Percentiles rank a stretch among this genome's conserved stretches.
phyloP scores from a whole-genome alignment of 2,113 vertebrate genomes.

The Callopanchax toddi region DNA sequence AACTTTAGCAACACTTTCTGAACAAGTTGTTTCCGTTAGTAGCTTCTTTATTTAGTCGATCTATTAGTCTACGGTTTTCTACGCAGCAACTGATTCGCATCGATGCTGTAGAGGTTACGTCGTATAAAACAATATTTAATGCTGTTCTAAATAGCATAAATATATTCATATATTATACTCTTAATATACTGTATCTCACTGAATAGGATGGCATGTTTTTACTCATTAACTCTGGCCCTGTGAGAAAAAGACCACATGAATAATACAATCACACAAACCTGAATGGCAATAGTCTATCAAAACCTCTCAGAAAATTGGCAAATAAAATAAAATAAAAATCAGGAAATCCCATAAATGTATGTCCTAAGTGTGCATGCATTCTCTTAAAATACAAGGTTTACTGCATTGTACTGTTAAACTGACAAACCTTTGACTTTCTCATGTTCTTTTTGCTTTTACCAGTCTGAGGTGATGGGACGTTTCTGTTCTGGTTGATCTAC shows the following conservation, averaged over 20 bases:
- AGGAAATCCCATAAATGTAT: slow-evolving; percentile 7
- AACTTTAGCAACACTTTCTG: slow-evolving; percentile 67
- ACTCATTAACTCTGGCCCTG: slow-evolving; percentile 62
- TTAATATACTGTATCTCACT: slow-evolving; percentile 64
- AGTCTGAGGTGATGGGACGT: slow-evolving; percentile 13
- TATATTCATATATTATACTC: slow-evolving; percentile 76
- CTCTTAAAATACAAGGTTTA: neutral
- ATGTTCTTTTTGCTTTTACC: neutral
- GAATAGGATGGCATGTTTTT: slow-evolving; percentile 64
- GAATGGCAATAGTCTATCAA: slow-evolving; percentile 38
- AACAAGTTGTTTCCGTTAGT: slow-evolving; percentile 62
- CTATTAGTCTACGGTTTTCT: slow-evolving; percentile 69
- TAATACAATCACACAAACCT: slow-evolving; percentile 36
- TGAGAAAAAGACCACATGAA: slow-evolving; percentile 38
- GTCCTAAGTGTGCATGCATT: slow-evolving; percentile 14
- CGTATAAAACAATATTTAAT: slow-evolving; percentile 73
- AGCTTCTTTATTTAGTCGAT: slow-evolving; percentile 46
- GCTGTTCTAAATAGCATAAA: slow-evolving; percentile 74
- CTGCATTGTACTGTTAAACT: neutral
- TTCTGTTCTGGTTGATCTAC: slow-evolving; percentile 3
- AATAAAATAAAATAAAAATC: neutral
- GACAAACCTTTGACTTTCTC: neutral
- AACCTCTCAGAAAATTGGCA: slow-evolving; percentile 20
- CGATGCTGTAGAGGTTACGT: slow-evolving; percentile 68
- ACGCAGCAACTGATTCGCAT: slow-evolving; percentile 67